Evolutionary conservation across 2,113 vertebrate species (phyloP).

Genomic region (Pseudonaja textilis): DNA sequence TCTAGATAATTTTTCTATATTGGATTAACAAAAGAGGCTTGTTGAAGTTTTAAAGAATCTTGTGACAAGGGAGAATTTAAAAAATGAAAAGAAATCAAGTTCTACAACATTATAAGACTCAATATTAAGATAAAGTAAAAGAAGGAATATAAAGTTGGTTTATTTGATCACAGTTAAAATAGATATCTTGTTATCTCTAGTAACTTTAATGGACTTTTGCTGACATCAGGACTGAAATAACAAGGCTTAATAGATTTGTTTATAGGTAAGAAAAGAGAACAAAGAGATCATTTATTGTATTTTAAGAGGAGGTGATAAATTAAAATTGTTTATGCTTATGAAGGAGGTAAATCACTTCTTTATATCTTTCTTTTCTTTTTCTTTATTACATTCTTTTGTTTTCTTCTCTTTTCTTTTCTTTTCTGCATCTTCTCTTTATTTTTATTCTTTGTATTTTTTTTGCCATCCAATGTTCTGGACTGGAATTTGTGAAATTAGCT

Average conservation of each 20-base stretch:
- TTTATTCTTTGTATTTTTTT: not conserved
- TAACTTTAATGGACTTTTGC: not conserved
- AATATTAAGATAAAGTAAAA: not conserved
- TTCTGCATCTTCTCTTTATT: not conserved
- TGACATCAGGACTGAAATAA: not conserved
- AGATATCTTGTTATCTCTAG: not conserved
- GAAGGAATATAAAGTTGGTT: not conserved
- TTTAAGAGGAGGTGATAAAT: not conserved
- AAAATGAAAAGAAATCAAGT: not conserved
- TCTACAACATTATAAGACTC: not conserved
- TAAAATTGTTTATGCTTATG: not conserved
- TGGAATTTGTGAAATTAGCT: not conserved
- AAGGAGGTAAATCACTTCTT: not conserved
- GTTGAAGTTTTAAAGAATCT: not conserved
- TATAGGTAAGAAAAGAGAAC: not conserved
- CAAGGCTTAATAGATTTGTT: not conserved
- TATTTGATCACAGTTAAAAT: not conserved
- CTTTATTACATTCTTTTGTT: not conserved
- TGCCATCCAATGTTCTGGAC: not conserved
- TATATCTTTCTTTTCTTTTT: not conserved
- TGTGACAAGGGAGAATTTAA: not conserved
- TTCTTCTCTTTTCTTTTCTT: not conserved
- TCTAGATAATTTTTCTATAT: not conserved
- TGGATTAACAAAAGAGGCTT: not conserved
- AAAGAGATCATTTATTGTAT: not conserved